phyloP scores from a whole-genome alignment of 2,888 invertebrate genomes.

The Apamea sordens region DNA sequence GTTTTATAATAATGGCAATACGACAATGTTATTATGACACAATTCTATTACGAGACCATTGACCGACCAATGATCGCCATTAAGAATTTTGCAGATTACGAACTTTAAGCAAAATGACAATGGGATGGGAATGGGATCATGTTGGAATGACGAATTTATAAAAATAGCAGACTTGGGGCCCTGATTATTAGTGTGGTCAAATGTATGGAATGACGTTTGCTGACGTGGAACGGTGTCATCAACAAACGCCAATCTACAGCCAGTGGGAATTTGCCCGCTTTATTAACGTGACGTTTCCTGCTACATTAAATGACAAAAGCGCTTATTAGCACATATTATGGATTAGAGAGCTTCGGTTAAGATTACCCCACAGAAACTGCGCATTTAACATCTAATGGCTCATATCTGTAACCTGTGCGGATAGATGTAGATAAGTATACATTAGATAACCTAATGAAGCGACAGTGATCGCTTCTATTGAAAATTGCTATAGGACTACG shows the following conservation, averaged over 20 bases:
- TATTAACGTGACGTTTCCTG: neutral
- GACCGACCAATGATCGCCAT: too few species aligned
- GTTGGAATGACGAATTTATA: too few species aligned
- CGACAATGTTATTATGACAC: too few species aligned
- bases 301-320: neutral
- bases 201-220: neutral
- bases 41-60: too few species aligned
- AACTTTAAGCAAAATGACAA: too few species aligned
- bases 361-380: neutral
- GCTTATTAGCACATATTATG: neutral
- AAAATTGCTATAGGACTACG: too few species aligned
- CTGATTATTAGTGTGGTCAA: neutral
- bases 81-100: too few species aligned
- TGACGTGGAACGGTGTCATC: neutral
- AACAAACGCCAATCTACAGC: neutral
- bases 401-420: neutral
- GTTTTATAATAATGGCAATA: too few species aligned
- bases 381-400: neutral
- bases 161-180: too few species aligned
- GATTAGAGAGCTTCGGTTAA: neutral
- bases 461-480: conserved; percentile 3
- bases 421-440: neutral
- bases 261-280: neutral
- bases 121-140: too few species aligned
- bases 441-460: neutral